phyloP scores from a whole-genome alignment of 2,888 invertebrate species.

The Brachyopa scutellaris region DNA sequence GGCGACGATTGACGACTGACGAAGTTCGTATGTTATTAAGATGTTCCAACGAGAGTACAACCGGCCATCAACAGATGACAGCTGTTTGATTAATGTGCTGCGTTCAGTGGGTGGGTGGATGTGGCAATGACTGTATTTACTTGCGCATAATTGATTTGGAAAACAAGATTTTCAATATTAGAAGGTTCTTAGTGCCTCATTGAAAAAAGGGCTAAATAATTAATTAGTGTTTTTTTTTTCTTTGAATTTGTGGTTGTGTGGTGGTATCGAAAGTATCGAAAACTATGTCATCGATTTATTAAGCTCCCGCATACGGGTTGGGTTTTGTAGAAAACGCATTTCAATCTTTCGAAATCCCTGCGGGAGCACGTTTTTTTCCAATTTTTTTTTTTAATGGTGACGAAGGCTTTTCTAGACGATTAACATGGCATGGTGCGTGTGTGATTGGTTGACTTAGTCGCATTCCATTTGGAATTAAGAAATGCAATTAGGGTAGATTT shows the following conservation, averaged over 20 bases:
- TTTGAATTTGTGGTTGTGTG: too few relatives aligned
- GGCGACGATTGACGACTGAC: too few relatives aligned
- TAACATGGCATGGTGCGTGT: constrained; percentile 17
- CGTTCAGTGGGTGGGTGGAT: neutral
- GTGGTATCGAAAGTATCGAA: constrained; percentile 17
- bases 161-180: constrained; percentile 40
- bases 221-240: too few relatives aligned
- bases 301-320: constrained; percentile 61
- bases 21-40: constrained; percentile 52
- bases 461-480: constrained; percentile 58
- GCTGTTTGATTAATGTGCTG: constrained; percentile 58
- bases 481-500: constrained; percentile 37
- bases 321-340: constrained; percentile 39
- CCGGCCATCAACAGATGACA: constrained; percentile 60
- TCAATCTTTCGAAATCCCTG: constrained; percentile 46
- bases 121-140: neutral
- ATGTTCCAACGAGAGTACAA: constrained; percentile 15
- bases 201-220: constrained; percentile 21
- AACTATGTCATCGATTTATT: constrained; percentile 51
- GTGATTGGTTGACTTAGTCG: constrained; percentile 28
- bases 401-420: constrained; percentile 39
- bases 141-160: constrained; percentile 53
- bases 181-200: constrained; percentile 1
- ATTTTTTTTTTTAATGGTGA: neutral
- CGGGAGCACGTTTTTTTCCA: constrained; percentile 10